Evolutionary conservation across 92 coral and sea anemone genomes (phyloP).

Genomic region (Desmophyllum pertusum): DNA sequence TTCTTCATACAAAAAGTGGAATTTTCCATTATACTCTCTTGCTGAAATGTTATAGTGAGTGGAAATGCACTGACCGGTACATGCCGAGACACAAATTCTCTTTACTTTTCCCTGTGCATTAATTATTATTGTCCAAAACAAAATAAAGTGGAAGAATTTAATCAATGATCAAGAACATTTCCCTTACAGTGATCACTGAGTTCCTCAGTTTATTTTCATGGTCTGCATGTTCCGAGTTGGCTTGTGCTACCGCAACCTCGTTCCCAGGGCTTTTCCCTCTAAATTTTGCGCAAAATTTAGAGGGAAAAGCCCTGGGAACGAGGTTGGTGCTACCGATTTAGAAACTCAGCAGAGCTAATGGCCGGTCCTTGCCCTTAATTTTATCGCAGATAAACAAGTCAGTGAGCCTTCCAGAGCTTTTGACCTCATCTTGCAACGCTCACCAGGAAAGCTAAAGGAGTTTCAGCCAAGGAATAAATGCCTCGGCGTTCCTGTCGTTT

Average conservation of each 20-base stretch:
- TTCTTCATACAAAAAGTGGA: too few relatives aligned
- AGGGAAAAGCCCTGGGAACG: too few relatives aligned
- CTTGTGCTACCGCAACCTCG: neutral
- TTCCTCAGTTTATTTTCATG: too few relatives aligned
- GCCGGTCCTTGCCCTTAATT: neutral
- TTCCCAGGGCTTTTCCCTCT: too few relatives aligned
- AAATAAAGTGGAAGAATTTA: neutral
- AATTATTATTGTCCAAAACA: neutral
- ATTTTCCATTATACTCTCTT: neutral
- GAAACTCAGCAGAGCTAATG: neutral
- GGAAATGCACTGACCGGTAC: neutral
- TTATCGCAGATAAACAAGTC: conserved; percentile 15
- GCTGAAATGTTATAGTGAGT: neutral
- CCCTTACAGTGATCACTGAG: neutral
- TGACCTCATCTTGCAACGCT: conserved; percentile 17
- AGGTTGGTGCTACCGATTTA: too few relatives aligned
- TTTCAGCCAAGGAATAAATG: conserved; percentile 21
- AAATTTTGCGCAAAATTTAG: too few relatives aligned
- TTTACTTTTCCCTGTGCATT: neutral
- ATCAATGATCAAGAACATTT: neutral
- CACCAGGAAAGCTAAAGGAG: conserved; percentile 11
- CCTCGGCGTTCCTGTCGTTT: neutral
- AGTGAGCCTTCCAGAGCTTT: conserved; percentile 27
- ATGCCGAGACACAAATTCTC: neutral
- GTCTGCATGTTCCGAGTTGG: neutral